Base-by-base conservation (phyloP, 2,113 vertebrate species). In the Malurus alboscapulatus region DNA sequence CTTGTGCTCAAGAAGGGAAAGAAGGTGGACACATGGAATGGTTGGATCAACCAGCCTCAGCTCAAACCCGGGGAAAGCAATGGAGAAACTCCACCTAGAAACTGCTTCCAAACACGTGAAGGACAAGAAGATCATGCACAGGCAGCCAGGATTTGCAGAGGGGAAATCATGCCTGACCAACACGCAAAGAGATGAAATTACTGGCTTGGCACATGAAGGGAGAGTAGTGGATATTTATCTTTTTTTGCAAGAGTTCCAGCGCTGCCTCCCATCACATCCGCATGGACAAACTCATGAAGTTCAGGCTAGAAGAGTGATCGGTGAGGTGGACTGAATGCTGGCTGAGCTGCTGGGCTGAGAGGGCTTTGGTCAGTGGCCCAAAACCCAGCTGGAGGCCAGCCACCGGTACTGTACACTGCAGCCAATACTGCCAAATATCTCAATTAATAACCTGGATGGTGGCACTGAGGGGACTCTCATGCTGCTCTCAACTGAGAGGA, bases 151-250 rank as follows among this genome's bases (percentile, higher is more conserved):
- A 36, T 65, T 53, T 62, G 12, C 22, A 15, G 68, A 73, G 9
- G 9, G 26, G 20, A 62, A 62, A 38, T 34, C 47, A 47, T 19
- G 8, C 16, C 66, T 72, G 34, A 57, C 14, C 24, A 75, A 44
- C 5, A 25, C 13, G 8, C 1, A 12, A 48, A 72, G 21, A 53
- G 82, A 48, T 77, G 21, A 53, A 84, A 53, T 80, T 14, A 36
- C 25, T 73, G 54, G 3, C 24, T 65, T 32, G 57, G 15, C 25
- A 16, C 22, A 10, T 12, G 15, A 59, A 47, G 9, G 4, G 19
- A 77, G 21, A 48, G 6, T 20, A 75, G 15, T 0, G 0, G 10
- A 45, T 45, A 7, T 63, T 72, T 61, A 12, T n/a, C 21, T 58
- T 42, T 8, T 88, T 83, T 34, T 30, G 34, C 15, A 76, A 53